A percentile compares a stretch with the other conserved stretches of the same genome.
These are phyloP conservation scores for Blastobasis lacticolella DNA, from an alignment of 2,888 invertebrate genomes.

Conservation along the genomic window DNA sequence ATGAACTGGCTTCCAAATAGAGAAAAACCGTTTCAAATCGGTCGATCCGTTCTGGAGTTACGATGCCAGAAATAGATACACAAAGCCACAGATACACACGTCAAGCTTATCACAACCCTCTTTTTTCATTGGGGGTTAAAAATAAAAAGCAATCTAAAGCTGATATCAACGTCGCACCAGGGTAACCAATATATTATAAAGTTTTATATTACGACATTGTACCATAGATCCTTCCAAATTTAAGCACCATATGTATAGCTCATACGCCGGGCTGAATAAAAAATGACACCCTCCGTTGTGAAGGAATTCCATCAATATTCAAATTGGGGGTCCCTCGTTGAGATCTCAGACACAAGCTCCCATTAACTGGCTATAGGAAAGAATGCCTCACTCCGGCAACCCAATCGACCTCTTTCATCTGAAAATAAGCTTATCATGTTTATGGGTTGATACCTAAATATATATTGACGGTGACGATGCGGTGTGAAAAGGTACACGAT, in stretches of 20 bases:
- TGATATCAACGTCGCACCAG: too few species aligned
- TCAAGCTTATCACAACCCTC: too few species aligned
- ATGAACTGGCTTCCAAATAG: too few species aligned
- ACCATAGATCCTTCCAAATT: slow-evolving; percentile 8
- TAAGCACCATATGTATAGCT: slow-evolving; percentile 25
- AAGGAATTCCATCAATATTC: slow-evolving; percentile 57
- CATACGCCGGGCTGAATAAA: slow-evolving; percentile 38
- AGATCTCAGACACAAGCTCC: slow-evolving; percentile 57
- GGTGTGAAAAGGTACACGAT: slow-evolving; percentile 50
- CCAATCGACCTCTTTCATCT: slow-evolving; percentile 62
- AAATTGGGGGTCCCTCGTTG: slow-evolving; percentile 55
- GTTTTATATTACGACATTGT: too few species aligned
- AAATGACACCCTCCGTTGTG: slow-evolving; percentile 33
- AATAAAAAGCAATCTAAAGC: too few species aligned
- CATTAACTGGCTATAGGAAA: slow-evolving; percentile 64
- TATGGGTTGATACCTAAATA: slow-evolving; percentile 55
- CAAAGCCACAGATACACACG: too few species aligned
- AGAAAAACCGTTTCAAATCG: too few species aligned
- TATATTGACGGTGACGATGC: slow-evolving; percentile 31
- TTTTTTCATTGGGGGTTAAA: too few species aligned
- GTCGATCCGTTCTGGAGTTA: too few species aligned
- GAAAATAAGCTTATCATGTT: slow-evolving; percentile 68
- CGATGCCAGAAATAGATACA: too few species aligned
- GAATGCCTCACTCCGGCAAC: slow-evolving; percentile 63
- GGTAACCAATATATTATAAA: too few species aligned